These are phyloP conservation scores for Junonia oenone DNA, from an alignment of 2,888 invertebrate genomes.

Conservation along the genomic window DNA sequence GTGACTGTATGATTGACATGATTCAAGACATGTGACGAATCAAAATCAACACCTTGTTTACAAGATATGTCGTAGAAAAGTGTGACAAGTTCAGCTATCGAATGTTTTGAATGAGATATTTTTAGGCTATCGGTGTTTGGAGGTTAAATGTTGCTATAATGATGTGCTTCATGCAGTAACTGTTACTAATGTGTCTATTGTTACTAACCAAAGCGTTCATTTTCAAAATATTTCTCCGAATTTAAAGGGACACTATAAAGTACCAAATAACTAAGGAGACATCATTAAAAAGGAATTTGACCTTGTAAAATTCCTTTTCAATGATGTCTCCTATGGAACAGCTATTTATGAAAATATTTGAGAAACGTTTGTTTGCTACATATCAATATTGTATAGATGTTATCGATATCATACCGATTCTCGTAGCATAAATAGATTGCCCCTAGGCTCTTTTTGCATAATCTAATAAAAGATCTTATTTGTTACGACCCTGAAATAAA, in stretches of 20 bases:
- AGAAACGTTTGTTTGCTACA: background rate
- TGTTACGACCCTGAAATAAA: background rate
- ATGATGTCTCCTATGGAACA: too few species aligned
- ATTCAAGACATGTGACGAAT: slow-evolving; percentile 1
- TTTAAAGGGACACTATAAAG: too few species aligned
- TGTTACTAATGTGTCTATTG: too few species aligned
- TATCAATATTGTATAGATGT: background rate
- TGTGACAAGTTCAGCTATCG: background rate
- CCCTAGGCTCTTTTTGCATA: background rate
- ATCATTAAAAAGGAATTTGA: too few species aligned
- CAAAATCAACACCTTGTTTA: background rate
- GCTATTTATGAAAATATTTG: background rate
- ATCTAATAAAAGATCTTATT: background rate
- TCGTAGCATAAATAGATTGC: background rate
- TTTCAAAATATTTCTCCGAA: too few species aligned
- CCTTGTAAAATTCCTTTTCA: too few species aligned
- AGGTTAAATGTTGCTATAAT: too few species aligned
- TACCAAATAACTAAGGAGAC: too few species aligned
- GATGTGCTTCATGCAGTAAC: too few species aligned
- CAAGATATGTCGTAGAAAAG: background rate
- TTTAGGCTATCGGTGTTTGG: background rate
- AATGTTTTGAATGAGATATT: background rate
- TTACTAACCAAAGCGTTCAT: too few species aligned
- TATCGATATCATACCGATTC: background rate
- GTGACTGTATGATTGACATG: slow-evolving; percentile 1